phyloP scores from a whole-genome alignment of 2,888 invertebrate species.

The Cephalotes varians region DNA sequence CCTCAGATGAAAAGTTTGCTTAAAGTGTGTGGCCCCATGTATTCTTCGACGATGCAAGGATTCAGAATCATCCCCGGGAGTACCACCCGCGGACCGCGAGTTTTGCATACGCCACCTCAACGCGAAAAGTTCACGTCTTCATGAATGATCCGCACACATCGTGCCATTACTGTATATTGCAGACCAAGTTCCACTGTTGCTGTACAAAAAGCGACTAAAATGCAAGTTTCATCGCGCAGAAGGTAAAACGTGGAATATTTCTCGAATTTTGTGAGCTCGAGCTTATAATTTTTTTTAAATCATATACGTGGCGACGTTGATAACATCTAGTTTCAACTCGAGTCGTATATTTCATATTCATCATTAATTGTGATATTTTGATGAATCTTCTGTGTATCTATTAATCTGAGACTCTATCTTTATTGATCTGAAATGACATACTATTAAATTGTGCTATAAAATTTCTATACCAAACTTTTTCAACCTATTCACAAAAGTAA shows the following conservation, averaged over 20 bases:
- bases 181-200: slow-evolving; percentile 6
- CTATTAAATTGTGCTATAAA: not conserved
- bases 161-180: slow-evolving; percentile 12
- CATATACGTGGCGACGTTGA: not conserved
- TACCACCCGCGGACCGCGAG: slow-evolving; percentile 32
- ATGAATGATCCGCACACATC: slow-evolving; percentile 54
- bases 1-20: slow-evolving; percentile 67
- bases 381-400: not conserved
- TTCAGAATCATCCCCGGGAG: slow-evolving; percentile 55
- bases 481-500: not conserved
- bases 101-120: slow-evolving; percentile 44
- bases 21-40: slow-evolving; percentile 60
- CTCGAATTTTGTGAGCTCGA: not conserved
- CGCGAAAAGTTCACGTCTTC: slow-evolving; percentile 50
- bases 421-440: not conserved
- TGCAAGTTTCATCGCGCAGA: slow-evolving; percentile 1
- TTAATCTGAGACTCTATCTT: not conserved
- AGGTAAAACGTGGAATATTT: not conserved
- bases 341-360: not conserved
- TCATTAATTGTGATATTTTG: not conserved
- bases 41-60: slow-evolving; percentile 60
- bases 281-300: not conserved
- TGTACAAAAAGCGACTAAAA: slow-evolving; percentile 14
- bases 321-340: not conserved
- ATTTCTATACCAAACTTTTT: not conserved